Evolutionary conservation across 2,888 invertebrate species (phyloP).

Genomic region (Luperina testacea): DNA sequence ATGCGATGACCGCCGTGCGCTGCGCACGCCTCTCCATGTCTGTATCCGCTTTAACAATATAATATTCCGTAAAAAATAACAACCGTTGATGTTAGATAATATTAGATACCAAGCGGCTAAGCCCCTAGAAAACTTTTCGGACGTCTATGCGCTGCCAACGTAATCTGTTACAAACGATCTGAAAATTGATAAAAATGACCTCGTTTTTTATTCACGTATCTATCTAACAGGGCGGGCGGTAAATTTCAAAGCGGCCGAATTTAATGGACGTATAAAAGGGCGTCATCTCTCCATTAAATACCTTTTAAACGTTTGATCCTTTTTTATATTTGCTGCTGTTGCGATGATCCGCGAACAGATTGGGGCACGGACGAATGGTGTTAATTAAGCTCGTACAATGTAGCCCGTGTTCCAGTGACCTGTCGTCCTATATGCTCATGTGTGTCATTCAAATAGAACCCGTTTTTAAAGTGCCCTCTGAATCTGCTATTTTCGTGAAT

Average conservation of each 20-base stretch:
- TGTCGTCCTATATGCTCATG: constrained; percentile 44
- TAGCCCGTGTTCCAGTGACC: constrained; percentile 62
- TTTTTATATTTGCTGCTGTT: constrained; percentile 88
- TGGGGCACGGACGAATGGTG: constrained; percentile 75
- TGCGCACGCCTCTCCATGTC: no score
- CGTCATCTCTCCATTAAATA: constrained; percentile 89
- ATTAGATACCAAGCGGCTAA: constrained; percentile 38
- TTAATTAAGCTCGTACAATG: constrained; percentile 83
- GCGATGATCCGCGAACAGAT: constrained; percentile 86
- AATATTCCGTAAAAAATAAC: constrained; percentile 11
- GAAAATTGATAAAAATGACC: constrained; percentile 81
- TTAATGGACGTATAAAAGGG: constrained; percentile 89
- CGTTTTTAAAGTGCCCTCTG: constrained; percentile 19
- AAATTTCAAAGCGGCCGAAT: constrained; percentile 87
- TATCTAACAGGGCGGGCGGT: constrained; percentile 80
- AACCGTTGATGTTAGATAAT: constrained; percentile 44
- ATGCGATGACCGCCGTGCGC: no score
- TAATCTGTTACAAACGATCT: constrained; percentile 84
- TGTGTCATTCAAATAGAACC: constrained; percentile 39
- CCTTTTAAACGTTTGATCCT: constrained; percentile 90
- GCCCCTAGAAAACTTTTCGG: constrained; percentile 55
- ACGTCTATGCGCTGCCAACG: constrained; percentile 52
- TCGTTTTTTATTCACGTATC: constrained; percentile 82
- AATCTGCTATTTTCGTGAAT: constrained; percentile 16
- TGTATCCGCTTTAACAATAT: no score